phyloP scores from a whole-genome alignment of 2,797 vertebrate species.

The Pteronotus mesoamericanus region DNA sequence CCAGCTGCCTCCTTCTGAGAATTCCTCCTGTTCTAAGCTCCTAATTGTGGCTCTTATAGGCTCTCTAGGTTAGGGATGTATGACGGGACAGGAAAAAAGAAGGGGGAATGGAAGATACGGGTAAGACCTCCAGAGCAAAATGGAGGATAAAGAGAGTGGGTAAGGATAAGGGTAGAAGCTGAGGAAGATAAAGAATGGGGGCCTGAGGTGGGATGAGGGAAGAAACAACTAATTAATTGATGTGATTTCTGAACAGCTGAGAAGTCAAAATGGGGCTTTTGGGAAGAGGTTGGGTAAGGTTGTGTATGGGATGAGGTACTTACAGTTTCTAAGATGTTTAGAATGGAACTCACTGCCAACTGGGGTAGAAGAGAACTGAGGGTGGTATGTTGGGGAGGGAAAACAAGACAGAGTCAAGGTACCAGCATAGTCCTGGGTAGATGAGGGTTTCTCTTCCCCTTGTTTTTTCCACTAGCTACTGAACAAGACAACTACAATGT shows the following conservation, averaged over 20 bases:
- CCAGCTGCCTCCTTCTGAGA: not conserved
- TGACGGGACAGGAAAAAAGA: not conserved
- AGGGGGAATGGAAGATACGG: not conserved
- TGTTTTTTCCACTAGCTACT: constrained; percentile 1
- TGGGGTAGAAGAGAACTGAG: not conserved
- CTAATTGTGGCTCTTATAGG: not conserved
- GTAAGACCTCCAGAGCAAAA: constrained; percentile 7
- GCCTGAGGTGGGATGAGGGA: not conserved
- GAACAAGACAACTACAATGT: constrained; percentile 17
- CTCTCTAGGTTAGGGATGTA: not conserved
- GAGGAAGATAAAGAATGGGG: not conserved
- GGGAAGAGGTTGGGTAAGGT: not conserved
- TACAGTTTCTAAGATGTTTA: not conserved
- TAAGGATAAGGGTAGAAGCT: not conserved
- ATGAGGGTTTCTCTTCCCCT: not conserved
- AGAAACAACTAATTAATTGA: not conserved
- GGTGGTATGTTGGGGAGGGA: not conserved
- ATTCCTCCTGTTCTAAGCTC: not conserved
- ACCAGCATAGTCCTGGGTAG: not conserved
- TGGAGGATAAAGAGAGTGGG: not conserved
- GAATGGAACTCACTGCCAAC: not conserved
- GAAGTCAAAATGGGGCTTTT: not conserved
- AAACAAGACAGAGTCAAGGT: not conserved
- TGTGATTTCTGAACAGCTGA: constrained; percentile 29
- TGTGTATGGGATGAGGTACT: not conserved